Evolutionary conservation across 1,140 invertebrate genomes (phyloP), one percentile per base, ranked within the genome.

Genomic region (Camponotus floridanus): DNA sequence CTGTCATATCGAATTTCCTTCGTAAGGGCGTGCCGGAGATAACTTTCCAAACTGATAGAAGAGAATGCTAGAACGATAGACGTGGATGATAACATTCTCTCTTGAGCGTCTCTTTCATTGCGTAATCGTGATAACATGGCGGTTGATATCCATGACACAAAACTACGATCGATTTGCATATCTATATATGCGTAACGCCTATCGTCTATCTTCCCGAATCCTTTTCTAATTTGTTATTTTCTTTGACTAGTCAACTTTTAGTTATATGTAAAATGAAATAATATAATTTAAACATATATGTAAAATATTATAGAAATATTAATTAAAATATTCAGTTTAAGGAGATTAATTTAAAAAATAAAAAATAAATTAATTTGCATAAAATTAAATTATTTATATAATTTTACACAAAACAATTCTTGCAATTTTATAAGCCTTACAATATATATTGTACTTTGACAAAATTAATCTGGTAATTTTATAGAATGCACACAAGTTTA

Each of bases 41-140:
- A 68, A 85, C 61, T 89, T 88, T 80, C 62, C 36, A 57, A 80
- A 86, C 61, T 79, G 68, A 71, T 80, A 67, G 13, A 61, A 74
- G 59, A 42, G 39, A 45, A 65, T 11, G 42, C 59, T 42, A 57
- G 39, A 45, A 45, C 42, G 42, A 45, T 13, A 45, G 42, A 45
- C 18, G 15, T 57, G 65, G 26, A n/a, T 64, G 87, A 87, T 65
- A 87, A 87, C 48, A 51, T 15, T 18, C 15, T 51, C 48, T 51
- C 86, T 70, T 73, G 67, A 65, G 86, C 31, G 36, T 36, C 64
- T 55, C 78, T 57, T 11, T 13, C n/a, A 33, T 88, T 74, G 80
- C 55, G 45, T 79, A 85, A 85, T 78, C 86, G 6, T 45, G 51
- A 67, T 85, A 87, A 62, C 48, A 21, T 36, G 18, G n/a, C 31